A percentile compares a stretch with the other conserved stretches of the same genome.
These are phyloP conservation scores for Simalia tracyae DNA, from an alignment of 2,797 vertebrate species.

Conservation along the genomic window DNA sequence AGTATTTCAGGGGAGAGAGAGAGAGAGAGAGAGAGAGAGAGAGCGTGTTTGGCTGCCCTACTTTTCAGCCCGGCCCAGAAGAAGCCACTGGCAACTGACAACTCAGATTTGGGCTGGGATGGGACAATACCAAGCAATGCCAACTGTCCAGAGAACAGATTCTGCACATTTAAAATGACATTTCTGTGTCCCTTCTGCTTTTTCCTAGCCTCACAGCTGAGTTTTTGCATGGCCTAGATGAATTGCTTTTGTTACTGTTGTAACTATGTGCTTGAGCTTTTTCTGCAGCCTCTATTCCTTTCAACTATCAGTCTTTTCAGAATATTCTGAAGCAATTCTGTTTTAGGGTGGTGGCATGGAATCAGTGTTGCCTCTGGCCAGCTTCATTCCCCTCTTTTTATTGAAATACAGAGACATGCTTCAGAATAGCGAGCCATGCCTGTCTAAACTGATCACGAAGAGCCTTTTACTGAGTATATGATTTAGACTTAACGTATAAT, in stretches of 20 bases:
- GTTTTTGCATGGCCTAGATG: slow-evolving; percentile 90
- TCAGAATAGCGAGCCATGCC: slow-evolving; percentile 86
- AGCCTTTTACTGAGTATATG: slow-evolving; percentile 38
- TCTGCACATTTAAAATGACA: slow-evolving; percentile 79
- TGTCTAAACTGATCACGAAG: slow-evolving; percentile 74
- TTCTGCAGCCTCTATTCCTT: slow-evolving; percentile 89
- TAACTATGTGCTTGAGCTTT: slow-evolving; percentile 87
- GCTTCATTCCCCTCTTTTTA: slow-evolving; percentile 92
- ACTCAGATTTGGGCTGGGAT: slow-evolving; percentile 2
- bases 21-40: neutral
- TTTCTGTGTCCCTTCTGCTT: slow-evolving; percentile 71
- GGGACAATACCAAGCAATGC: slow-evolving; percentile 30
- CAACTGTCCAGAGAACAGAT: slow-evolving; percentile 54
- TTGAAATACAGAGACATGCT: slow-evolving; percentile 90
- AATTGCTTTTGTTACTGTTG: slow-evolving; percentile 78
- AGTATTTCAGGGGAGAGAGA: slow-evolving; percentile 25
- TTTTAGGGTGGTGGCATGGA: slow-evolving; percentile 99
- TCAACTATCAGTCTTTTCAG: slow-evolving; percentile 89
- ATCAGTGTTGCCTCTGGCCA: slow-evolving; percentile 96
- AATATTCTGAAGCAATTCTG: slow-evolving; percentile 99
- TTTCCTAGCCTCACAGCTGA: slow-evolving; percentile 78
- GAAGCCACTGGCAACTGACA: slow-evolving; percentile 35
- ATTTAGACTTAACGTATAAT: slow-evolving; percentile 44
- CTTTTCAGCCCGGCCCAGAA: slow-evolving; percentile 29
- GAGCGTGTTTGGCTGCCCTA: slow-evolving; percentile 47